These are phyloP conservation scores for Callithrix jacchus DNA, from an alignment of 2,113 vertebrate species.

Conservation along the genomic window DNA sequence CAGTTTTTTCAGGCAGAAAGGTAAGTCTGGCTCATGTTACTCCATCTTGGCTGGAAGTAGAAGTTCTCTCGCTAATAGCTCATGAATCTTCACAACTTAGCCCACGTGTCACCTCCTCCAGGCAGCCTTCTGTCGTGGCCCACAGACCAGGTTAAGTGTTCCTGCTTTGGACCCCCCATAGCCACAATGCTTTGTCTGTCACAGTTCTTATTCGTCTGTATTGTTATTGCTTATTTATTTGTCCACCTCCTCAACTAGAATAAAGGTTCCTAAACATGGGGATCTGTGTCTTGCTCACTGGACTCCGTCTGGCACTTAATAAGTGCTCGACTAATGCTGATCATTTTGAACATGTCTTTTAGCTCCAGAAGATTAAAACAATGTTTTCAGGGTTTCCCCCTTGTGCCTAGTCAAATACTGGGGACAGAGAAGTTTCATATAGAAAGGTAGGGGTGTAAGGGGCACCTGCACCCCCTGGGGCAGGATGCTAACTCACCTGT, in stretches of 20 bases:
- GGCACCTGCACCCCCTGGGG: too few relatives aligned
- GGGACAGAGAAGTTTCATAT: not conserved
- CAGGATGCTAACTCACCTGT: not conserved
- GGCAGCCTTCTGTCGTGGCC: not conserved
- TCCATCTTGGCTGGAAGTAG: not conserved
- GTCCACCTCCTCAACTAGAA: not conserved
- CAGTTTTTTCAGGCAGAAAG: not conserved
- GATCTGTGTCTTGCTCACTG: not conserved
- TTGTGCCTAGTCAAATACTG: not conserved
- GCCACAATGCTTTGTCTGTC: not conserved
- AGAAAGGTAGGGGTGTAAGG: not conserved
- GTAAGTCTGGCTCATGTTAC: not conserved
- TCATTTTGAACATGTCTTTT: not conserved
- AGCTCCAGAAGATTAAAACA: not conserved
- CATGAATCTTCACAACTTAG: not conserved
- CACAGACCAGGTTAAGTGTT: not conserved
- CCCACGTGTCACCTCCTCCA: not conserved
- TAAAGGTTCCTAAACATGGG: not conserved
- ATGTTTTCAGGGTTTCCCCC: not conserved
- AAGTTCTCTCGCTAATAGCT: not conserved
- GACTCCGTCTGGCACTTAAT: not conserved
- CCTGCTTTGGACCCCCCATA: accelerated
- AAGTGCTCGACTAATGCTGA: not conserved
- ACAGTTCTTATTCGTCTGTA: not conserved
- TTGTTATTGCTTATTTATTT: not conserved